These are phyloP conservation scores for Delichon dasypus DNA, from an alignment of 2,797 vertebrate species.

Conservation along the genomic window DNA sequence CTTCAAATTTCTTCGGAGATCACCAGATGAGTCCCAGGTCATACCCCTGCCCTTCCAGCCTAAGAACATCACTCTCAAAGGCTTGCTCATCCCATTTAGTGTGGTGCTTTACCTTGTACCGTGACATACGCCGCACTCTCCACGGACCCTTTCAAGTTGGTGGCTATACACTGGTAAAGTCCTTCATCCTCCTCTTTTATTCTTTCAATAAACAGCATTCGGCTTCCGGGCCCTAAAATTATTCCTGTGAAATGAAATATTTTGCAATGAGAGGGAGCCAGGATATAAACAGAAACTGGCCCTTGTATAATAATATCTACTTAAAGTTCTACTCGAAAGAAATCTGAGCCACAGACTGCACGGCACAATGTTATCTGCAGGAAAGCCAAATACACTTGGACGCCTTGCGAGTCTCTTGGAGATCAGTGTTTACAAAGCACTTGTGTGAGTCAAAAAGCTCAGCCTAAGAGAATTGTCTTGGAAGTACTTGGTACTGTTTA, in stretches of 20 bases:
- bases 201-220: slow-evolving; percentile 89
- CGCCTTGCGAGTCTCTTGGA: neutral
- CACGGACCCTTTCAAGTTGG: slow-evolving; percentile 87
- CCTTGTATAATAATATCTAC: slow-evolving; percentile 40
- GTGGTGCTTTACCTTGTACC: slow-evolving; percentile 82
- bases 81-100: neutral
- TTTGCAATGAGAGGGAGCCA: slow-evolving; percentile 60
- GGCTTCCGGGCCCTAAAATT: slow-evolving; percentile 84
- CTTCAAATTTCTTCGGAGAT: slow-evolving; percentile 22
- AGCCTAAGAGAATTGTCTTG: neutral
- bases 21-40: neutral
- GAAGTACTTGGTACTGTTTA: neutral
- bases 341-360: neutral
- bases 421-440: neutral
- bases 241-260: slow-evolving; percentile 82
- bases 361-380: neutral
- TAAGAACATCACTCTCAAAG: neutral
- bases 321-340: slow-evolving; percentile 34
- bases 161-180: slow-evolving; percentile 87
- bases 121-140: slow-evolving; percentile 87
- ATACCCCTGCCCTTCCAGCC: neutral
- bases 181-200: slow-evolving; percentile 91
- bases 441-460: neutral
- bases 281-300: slow-evolving; percentile 51
- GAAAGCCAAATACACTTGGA: slow-evolving; percentile 2